Conservation (phyloP, 2,797 vertebrate species). For the Malurus leucopterus region DNA sequence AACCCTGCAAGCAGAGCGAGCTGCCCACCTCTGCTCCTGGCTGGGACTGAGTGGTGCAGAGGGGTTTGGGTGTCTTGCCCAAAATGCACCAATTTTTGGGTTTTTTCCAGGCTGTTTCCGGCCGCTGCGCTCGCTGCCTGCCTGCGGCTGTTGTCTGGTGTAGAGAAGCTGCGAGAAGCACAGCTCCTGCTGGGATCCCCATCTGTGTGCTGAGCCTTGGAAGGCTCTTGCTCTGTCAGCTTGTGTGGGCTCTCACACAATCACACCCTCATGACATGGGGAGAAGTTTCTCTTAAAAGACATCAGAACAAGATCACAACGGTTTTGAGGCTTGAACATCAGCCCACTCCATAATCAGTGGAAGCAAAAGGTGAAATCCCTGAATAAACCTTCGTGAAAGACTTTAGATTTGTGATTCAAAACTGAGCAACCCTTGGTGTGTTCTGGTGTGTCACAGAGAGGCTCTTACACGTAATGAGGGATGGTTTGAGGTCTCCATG, state of each 20-base stretch:
- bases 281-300: not conserved
- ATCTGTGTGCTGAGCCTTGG: not conserved
- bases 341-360: not conserved
- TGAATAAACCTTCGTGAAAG: not conserved
- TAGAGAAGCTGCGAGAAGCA: not conserved
- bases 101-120: not conserved
- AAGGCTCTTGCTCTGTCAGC: not conserved
- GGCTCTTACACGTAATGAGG: not conserved
- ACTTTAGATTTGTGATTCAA: not conserved
- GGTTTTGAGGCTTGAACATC: not conserved
- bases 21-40: not conserved
- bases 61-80: not conserved
- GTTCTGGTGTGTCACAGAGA: not conserved
- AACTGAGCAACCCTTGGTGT: not conserved
- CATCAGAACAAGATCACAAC: not conserved
- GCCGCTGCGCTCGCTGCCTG: not conserved
- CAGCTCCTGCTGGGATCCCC: not conserved
- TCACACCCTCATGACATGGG: accelerated
- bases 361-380: not conserved
- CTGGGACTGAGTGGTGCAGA: not conserved
- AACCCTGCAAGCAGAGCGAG: not conserved
- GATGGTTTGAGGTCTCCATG: not conserved
- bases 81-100: not conserved
- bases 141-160: not conserved
- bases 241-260: not conserved